Evolutionary conservation across 1,140 invertebrate species (phyloP).

Genomic region (Procambarus clarkii): DNA sequence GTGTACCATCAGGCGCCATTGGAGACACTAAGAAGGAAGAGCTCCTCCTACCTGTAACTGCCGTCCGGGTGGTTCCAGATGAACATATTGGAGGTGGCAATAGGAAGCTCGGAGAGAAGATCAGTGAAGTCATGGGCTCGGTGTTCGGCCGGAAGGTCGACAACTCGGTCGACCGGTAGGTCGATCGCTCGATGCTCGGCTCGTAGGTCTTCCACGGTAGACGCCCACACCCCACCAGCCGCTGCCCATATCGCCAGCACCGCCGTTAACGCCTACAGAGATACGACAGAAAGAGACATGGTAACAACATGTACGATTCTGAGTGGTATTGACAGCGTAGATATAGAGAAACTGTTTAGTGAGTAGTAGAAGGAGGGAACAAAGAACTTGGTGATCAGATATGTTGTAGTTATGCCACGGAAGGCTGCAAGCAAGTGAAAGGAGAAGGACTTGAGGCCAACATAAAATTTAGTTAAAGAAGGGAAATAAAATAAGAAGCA

Average conservation of each 20-base stretch:
- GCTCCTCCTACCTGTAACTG: conserved; percentile 30
- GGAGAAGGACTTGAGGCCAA: too few species aligned
- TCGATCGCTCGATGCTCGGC: conserved; percentile 37
- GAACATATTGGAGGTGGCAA: conserved; percentile 39
- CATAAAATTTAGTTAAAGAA: too few species aligned
- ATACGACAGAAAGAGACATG: neutral
- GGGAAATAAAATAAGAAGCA: too few species aligned
- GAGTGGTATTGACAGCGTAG: too few species aligned
- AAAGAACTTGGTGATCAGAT: too few species aligned
- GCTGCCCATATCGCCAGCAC: conserved; percentile 22
- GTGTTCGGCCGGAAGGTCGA: neutral
- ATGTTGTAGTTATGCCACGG: too few species aligned
- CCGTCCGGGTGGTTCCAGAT: conserved; percentile 41
- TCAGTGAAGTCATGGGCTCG: neutral
- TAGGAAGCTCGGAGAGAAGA: conserved; percentile 32
- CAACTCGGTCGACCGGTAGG: neutral
- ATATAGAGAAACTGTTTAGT: too few species aligned
- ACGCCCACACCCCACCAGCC: conserved; percentile 14
- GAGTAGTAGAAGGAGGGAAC: too few species aligned
- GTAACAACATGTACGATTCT: neutral
- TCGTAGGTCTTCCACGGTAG: neutral
- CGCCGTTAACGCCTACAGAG: too few species aligned
- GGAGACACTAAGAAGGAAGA: too few species aligned
- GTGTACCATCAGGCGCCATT: neutral
- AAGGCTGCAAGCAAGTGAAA: too few species aligned